Evolutionary conservation across 1,140 invertebrate genomes (phyloP), one percentile per base, ranked within the genome.

Genomic region (Apis cerana): DNA sequence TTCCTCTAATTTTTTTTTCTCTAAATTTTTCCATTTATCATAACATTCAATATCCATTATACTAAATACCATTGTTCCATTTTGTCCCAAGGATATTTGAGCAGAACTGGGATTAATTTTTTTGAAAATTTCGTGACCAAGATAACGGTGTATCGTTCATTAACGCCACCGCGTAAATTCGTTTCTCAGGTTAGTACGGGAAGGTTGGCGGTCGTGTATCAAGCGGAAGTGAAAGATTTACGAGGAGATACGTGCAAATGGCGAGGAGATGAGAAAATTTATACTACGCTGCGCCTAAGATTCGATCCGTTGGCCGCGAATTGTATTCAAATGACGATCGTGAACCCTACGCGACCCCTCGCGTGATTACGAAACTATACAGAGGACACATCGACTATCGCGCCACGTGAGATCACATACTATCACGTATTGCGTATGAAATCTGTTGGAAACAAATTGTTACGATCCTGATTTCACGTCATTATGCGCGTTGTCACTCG

Each of bases 291-390:
- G 33, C 43, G 56, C 12, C 54, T 21, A 7, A 52, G 70, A 72
- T 56, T 72, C 70, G 70, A 56, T 72, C 23, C 70, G 50, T 5
- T n/a, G 72, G 8, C 56, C 56, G 58, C 58, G 72, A 62, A 75
- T 62, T 75, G 72, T 75, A 75, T 61, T 75, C 72, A 62, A 75
- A 75, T 75, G 58, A 50, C 72, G 27, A 50, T 62, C 43, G 72
- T 50, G 33, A 58, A 62, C 43, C 72, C 8, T 27, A 19, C 7
- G 54, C n/a, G 56, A 56, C 71, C 71, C n/a, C 17, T 58, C 71
- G 71, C 54, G 71, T 58, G 27, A 43, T 67, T 74, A 43, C 71
- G 56, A 58, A 33, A 54, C 69, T 27, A 19, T 43, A 43, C 33
- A 0, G 5, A 43, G 33, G 33, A 43, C 33, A 43, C 33, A 43